Conservation (phyloP, 1,140 invertebrate species). For the Eupristina koningsbergeri region DNA sequence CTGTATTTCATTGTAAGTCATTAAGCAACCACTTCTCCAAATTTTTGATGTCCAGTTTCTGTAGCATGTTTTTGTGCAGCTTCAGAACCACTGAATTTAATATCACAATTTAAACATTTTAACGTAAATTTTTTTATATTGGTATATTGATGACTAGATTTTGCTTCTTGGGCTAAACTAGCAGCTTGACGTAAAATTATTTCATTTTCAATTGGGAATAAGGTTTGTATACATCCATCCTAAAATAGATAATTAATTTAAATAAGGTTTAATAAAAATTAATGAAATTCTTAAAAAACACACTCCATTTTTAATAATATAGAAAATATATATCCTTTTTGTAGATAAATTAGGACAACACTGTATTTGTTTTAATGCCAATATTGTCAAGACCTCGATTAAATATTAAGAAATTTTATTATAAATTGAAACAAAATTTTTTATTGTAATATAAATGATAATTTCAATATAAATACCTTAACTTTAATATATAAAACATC, state of each 20-base stretch:
- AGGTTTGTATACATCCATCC: conserved; percentile 82
- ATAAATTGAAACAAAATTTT: too few relatives aligned
- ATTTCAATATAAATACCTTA: too few relatives aligned
- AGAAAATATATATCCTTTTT: too few relatives aligned
- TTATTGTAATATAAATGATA: too few relatives aligned
- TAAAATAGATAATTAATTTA: conserved; percentile 60
- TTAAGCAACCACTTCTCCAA: conserved; percentile 81
- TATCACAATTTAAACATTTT: conserved; percentile 85
- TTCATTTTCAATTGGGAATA: conserved; percentile 85
- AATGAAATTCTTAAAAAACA: too few relatives aligned
- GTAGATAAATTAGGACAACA: too few relatives aligned
- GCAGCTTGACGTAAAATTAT: conserved; percentile 84
- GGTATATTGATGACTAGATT: conserved; percentile 89
- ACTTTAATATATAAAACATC: too few relatives aligned
- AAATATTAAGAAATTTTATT: too few relatives aligned
- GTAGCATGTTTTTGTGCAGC: conserved; percentile 90
- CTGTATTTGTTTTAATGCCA: too few relatives aligned
- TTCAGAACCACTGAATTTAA: conserved; percentile 81
- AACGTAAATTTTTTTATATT: conserved; percentile 90
- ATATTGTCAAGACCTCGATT: too few relatives aligned
- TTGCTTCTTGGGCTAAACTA: conserved; percentile 89
- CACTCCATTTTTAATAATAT: too few relatives aligned
- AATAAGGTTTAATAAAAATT: background rate
- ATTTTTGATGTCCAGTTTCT: conserved; percentile 87
- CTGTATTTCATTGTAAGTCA: background rate